Conservation (phyloP, 2,113 vertebrate species). For the Seriola rivoliana region DNA sequence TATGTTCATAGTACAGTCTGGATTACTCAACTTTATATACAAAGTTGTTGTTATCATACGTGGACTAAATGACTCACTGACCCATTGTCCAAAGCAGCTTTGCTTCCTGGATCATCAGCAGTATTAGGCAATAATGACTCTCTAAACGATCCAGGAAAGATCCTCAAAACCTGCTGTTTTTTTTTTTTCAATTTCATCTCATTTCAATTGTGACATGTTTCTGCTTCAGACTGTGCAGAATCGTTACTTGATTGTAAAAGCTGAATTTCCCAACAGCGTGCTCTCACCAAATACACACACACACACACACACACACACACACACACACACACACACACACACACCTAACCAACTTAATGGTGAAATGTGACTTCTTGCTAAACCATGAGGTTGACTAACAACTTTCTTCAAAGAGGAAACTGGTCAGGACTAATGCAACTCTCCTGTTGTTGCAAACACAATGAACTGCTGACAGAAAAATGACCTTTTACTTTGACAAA, state of each 20-base stretch:
- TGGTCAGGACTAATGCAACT: conserved; percentile 19
- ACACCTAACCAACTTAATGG: background rate
- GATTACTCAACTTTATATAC: too few relatives aligned
- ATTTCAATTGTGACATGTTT: background rate
- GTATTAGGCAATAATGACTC: background rate
- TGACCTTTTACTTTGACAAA: background rate
- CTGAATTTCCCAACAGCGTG: background rate
- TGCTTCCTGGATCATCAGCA: conserved; percentile 14
- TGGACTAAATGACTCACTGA: conserved; percentile 26
- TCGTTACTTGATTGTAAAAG: conserved; percentile 11
- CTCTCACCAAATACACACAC: too few relatives aligned
- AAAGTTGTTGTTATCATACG: background rate
- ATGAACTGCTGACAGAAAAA: background rate
- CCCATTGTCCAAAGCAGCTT: background rate
- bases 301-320: too few relatives aligned
- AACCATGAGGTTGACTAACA: conserved; percentile 38
- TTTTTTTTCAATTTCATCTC: background rate
- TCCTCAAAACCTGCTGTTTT: background rate
- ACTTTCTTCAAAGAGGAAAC: conserved; percentile 24
- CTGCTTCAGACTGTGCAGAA: background rate
- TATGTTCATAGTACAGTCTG: conserved; percentile 1
- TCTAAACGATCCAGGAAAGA: background rate
- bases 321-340: too few relatives aligned
- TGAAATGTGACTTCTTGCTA: conserved; percentile 46
- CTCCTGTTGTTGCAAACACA: conserved; percentile 28